Percentiles rank a stretch among this genome's conserved stretches.
phyloP scores from a whole-genome alignment of 2,113 vertebrate genomes.

The Ophthalmolycus amberensis region DNA sequence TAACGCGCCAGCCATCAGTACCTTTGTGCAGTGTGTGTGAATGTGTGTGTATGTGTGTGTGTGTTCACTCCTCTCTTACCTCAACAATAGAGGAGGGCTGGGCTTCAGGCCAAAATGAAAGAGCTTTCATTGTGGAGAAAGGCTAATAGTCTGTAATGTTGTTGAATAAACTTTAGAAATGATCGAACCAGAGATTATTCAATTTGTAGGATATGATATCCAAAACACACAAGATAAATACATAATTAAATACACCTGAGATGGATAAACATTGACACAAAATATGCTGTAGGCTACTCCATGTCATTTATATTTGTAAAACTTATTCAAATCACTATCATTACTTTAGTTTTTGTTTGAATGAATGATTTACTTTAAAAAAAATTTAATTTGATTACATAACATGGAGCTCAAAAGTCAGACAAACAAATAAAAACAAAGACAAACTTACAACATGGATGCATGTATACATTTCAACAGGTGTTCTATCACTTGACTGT shows the following conservation, averaged over 20 bases:
- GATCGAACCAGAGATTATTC: not conserved
- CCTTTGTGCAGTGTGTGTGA: not conserved
- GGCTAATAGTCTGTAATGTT: not conserved
- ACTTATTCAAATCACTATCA: not conserved
- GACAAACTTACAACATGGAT: not conserved
- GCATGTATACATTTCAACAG: no score
- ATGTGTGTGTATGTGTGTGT: slow-evolving; percentile 5
- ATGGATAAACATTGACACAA: not conserved
- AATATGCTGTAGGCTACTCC: not conserved
- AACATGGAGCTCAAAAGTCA: not conserved
- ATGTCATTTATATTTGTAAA: not conserved
- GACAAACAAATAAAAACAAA: not conserved
- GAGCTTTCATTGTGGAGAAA: slow-evolving; percentile 19
- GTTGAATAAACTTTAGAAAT: slow-evolving; percentile 23
- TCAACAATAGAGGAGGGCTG: slow-evolving; percentile 43
- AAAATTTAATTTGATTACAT: not conserved
- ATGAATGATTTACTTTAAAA: not conserved
- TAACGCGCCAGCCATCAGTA: slow-evolving; percentile 5
- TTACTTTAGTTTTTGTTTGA: not conserved
- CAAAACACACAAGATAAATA: not conserved
- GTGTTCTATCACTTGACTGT: not conserved
- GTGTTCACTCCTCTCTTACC: slow-evolving; percentile 31
- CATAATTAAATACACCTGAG: not conserved
- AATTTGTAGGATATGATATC: not conserved
- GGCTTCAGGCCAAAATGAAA: slow-evolving; percentile 52